Conservation (phyloP, 2,113 vertebrate genomes). For the Myocastor coypus region DNA sequence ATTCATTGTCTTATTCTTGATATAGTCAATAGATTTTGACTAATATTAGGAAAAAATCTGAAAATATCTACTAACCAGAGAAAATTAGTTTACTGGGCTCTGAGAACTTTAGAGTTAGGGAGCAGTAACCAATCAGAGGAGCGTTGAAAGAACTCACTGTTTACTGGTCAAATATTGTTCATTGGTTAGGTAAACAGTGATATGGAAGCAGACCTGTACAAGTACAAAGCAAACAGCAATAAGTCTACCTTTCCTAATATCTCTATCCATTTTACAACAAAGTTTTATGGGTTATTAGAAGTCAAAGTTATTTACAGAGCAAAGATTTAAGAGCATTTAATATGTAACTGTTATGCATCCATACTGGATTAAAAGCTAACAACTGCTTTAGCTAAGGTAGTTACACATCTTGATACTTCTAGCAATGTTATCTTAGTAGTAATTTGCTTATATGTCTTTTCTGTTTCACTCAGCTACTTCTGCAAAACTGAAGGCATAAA, state of each 20-base stretch:
- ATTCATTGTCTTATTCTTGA: not conserved
- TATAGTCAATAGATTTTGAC: not conserved
- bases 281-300: not conserved
- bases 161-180: slow-evolving; percentile 48
- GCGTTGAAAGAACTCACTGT: slow-evolving; percentile 1
- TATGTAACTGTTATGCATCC: not conserved
- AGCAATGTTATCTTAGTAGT: not conserved
- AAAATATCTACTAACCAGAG: slow-evolving; percentile 40
- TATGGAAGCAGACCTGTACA: slow-evolving; percentile 29
- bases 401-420: not conserved
- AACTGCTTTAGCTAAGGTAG: no score
- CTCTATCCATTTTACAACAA: slow-evolving; percentile 36
- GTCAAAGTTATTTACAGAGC: slow-evolving; percentile 25
- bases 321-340: not conserved
- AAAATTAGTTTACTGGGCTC: slow-evolving; percentile 29
- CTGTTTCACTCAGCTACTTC: not conserved
- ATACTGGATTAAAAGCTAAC: not conserved
- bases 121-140: not conserved
- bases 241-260: slow-evolving; percentile 38
- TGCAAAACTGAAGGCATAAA: not conserved
- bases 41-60: not conserved
- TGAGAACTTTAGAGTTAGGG: not conserved
- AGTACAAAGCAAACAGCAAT: slow-evolving; percentile 29
- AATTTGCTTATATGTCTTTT: not conserved
- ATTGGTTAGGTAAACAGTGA: slow-evolving; percentile 5